Base-by-base conservation (phyloP, 2,113 vertebrate genomes). In the Podarcis raffonei region DNA sequence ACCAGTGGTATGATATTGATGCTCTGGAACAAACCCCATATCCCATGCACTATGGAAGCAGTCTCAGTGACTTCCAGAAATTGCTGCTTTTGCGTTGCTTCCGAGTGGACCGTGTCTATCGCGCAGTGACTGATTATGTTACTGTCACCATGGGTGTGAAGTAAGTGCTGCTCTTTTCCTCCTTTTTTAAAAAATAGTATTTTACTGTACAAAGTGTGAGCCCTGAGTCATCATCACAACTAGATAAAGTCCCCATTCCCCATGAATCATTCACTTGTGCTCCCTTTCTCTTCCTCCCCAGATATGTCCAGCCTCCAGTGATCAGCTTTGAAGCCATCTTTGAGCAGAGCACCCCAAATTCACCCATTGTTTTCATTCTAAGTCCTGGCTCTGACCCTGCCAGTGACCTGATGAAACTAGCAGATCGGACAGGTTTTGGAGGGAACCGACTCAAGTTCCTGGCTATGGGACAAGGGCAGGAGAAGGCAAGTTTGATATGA, bases 391-490 rank as follows among this genome's bases (percentile, higher is more conserved):
- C 97, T 2, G 99, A 99, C 94, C 98, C 99, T 4, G 97, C 98
- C 80, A 97, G 91, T 81, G 98, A 99, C 91, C 98, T 99, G 18
- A 98, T 97, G 97, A 99, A 99, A 90, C 94, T 99, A 87, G 98
- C 98, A 0, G 98, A 99, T 84, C 96, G 94, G 68, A 97, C 93
- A 0, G 98, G 98, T 25, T 98, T 99, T 91, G 98, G 97, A 86
- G 97, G 97, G 35, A 98, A 94, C 88, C 97, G 97, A 85, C 98
- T 99, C 89, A 98, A 98, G 88, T 97, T 98, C 92, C 98, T 99
- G 1, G 99, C 98, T 32, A 99, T 99, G 99, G 99, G 99, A 37
- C 98, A 99, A 94, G 98, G 99, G 27, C 99, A 99, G 85, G 99
- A 99, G 81, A 98, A 98, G 98, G 99, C 98, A 97, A 75, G 32